A percentile compares a stretch with the other conserved stretches of the same genome.
Conservation (phyloP, 2,888 invertebrate genomes). For the Brassicogethes aeneus region DNA sequence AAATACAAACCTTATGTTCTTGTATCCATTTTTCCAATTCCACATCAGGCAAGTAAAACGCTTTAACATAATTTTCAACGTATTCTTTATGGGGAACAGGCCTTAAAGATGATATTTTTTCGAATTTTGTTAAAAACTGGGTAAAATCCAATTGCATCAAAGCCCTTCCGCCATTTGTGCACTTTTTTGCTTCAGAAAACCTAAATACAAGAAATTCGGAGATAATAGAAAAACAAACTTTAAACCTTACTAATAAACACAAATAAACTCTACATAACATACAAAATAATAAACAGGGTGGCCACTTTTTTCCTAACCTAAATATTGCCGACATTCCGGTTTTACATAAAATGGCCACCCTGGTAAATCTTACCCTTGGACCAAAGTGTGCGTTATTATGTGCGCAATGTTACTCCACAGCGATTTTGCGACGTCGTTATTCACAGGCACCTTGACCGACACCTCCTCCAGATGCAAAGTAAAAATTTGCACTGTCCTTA, state of each 20-base stretch:
- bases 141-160: slow-evolving; percentile 97
- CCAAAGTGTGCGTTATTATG: slow-evolving; percentile 76
- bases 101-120: slow-evolving; percentile 72
- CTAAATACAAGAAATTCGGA: slow-evolving; percentile 36
- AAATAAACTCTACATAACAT: slow-evolving; percentile 3
- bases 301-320: not conserved
- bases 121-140: slow-evolving; percentile 84
- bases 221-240: slow-evolving; percentile 3
- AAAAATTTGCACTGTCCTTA: slow-evolving; percentile 65
- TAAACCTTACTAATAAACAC: not conserved
- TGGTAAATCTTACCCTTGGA: slow-evolving; percentile 66
- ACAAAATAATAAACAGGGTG: not conserved
- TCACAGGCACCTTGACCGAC: slow-evolving; percentile 59
- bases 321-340: slow-evolving; percentile 2
- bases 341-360: slow-evolving; percentile 4
- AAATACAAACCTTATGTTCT: slow-evolving; percentile 69
- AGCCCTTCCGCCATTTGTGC: slow-evolving; percentile 92
- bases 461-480: slow-evolving; percentile 70
- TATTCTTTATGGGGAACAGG: slow-evolving; percentile 83
- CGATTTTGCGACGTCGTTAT: slow-evolving; percentile 56
- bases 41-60: slow-evolving; percentile 86
- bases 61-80: slow-evolving; percentile 93
- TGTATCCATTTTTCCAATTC: slow-evolving; percentile 84
- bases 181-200: slow-evolving; percentile 84
- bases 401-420: slow-evolving; percentile 86